Base-by-base conservation (phyloP, 92 coral and sea anemone species). In the Meandrina meandrites region DNA sequence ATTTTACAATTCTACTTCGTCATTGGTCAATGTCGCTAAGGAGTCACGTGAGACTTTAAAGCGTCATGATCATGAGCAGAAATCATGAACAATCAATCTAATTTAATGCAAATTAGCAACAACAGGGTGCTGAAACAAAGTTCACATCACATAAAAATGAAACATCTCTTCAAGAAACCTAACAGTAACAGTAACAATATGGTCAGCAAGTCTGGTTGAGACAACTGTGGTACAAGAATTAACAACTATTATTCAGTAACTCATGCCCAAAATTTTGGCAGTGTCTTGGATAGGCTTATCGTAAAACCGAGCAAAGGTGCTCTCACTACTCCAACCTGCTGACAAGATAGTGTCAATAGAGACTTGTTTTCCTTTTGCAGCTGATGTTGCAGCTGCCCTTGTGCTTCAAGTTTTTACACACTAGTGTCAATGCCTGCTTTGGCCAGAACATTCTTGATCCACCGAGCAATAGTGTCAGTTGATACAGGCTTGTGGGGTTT, bases 331-430 rank as follows among this genome's bases (percentile, higher is more conserved):
- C 93, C 91, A 81, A 13, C 91, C 87, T 5, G 89, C 93, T 71
- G 87, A 19, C 93, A 92, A 48, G 48, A 89, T 92, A 60, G 78
- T 87, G 75, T 87, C 91, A 40, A 81, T 54, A 48, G 95, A 85
- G 53, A 89, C 90, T 10, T 79, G 31, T 24, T 82, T 79, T 34
- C 37, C 62, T 30, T 68, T 67, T 30, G 95, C 93, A 16, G 80
- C 88, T 35, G 95, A 89, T 57, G 89, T 73, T 76, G 78, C 80
- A 18, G 95, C 95, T 42, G 93, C 90, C 75, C 95, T 92, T 1
- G 91, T 87, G 81, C 93, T 92, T 24, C 74, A 89, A 8, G 91
- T 88, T 69, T 80, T 85, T 76, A 92, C 40, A 90, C 48, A 21
- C 50, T 77, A 37, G 89, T 92, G 60, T 92, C 88, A 36, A 90